Percentiles rank a stretch among this genome's conserved stretches.
Evolutionary conservation across 2,113 vertebrate genomes (phyloP).

Genomic region (Oreochromis tanganicae): DNA sequence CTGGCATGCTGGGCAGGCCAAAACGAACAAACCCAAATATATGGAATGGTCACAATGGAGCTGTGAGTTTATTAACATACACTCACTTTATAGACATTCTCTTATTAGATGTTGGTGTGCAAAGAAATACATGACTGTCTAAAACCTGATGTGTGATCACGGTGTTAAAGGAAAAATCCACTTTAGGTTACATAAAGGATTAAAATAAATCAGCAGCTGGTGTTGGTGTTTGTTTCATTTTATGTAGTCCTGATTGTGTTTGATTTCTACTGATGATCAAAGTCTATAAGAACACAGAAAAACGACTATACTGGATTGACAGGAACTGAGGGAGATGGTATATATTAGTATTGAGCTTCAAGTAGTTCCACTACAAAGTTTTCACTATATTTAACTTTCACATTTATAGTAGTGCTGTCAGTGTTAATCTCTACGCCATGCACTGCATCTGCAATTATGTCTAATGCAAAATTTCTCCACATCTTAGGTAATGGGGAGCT

Average conservation of each 20-base stretch:
- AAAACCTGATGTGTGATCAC: background rate
- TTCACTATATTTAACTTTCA: background rate
- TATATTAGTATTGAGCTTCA: background rate
- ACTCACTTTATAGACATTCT: background rate
- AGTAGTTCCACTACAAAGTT: background rate
- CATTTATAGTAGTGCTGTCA: background rate
- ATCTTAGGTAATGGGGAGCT: background rate
- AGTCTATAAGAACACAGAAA: background rate
- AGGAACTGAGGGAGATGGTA: background rate
- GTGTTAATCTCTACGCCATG: too few relatives aligned
- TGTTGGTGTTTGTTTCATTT: background rate
- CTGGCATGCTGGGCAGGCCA: background rate
- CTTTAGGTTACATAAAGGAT: background rate
- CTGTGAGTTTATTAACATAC: background rate
- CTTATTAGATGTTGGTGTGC: background rate
- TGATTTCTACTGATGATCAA: background rate
- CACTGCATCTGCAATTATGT: background rate
- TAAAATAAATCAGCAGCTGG: background rate
- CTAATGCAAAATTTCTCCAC: background rate
- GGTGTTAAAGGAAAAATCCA: constrained; percentile 7
- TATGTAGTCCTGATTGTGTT: background rate
- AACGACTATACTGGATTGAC: background rate
- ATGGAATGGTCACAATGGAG: background rate
- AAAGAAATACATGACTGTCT: background rate
- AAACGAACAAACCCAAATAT: background rate